Evolutionary conservation across 2,797 vertebrate genomes (phyloP).

Genomic region (Microctenopoma stevenorrisi): DNA sequence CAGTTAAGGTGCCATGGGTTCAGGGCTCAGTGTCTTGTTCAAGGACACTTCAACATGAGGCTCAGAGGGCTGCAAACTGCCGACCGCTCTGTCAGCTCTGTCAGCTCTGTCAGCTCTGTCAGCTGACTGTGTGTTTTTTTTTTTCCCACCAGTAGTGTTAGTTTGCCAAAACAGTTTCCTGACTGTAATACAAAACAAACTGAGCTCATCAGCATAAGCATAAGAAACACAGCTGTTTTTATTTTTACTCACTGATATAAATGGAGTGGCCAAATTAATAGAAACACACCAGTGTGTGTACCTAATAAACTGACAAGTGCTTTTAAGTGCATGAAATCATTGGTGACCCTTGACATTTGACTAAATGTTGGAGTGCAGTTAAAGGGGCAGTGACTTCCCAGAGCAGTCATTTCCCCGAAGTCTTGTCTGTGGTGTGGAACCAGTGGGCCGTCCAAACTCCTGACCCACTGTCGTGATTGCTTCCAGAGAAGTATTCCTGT

Average conservation of each 20-base stretch:
- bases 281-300: neutral
- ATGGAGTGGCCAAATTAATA: too few relatives aligned
- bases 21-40: too few relatives aligned
- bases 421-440: slow-evolving; percentile 29
- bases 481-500: slow-evolving; percentile 37
- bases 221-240: neutral
- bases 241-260: neutral
- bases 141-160: slow-evolving; percentile 1
- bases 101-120: too few relatives aligned
- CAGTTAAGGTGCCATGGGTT: too few relatives aligned
- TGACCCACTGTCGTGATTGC: slow-evolving; percentile 6
- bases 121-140: neutral
- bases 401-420: slow-evolving; percentile 40
- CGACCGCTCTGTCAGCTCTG: too few relatives aligned
- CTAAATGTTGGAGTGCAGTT: slow-evolving; percentile 5
- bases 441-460: slow-evolving; percentile 41
- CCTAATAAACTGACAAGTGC: neutral
- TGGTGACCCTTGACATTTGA: neutral
- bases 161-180: slow-evolving; percentile 7
- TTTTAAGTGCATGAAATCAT: neutral
- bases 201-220: neutral
- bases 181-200: slow-evolving; percentile 15
- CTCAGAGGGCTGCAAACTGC: too few relatives aligned
- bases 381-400: slow-evolving; percentile 38
- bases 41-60: too few relatives aligned